Evolutionary conservation across 1,140 invertebrate genomes (phyloP), one percentile per base, ranked within the genome.

Genomic region (Apis cerana): DNA sequence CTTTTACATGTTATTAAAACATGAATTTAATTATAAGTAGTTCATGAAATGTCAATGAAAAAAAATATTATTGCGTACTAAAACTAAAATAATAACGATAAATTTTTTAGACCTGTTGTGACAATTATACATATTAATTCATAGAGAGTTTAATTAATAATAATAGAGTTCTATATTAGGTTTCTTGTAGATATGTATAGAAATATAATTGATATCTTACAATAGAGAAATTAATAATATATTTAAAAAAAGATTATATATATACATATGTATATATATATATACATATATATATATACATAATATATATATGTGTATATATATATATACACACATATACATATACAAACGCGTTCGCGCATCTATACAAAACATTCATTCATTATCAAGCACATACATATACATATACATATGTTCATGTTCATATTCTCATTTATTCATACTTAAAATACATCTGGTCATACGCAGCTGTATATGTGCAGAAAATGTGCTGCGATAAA

Each of bases 121-220:
- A 89, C 85, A 80, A 91, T 89, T 90, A 91, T 91, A 90, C 88
- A 91, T 92, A 93, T 93, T 92, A 89, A 93, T 92, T 92, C 87
- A 92, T 94, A 93, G 91, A 94, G 91, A 94, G 92, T 94, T 93
- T 93, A 94, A 94, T 89, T 91, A 93, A 92, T 88, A 85, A 90
- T 92, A 91, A 70, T 92, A 92, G 89, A 93, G 88, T 89, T 92
- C 91, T 94, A 93, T 93, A 92, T 93, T 92, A 93, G 90, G 90
- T 90, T 93, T 93, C 90, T 89, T 94, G 92, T 94, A 94, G 92
- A 94, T 94, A 93, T 94, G 92, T 93, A 93, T 93, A 93, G 91
- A 93, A 85, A 92, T 91, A 83, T 88, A 85, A 88, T 86, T 85
- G 77, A 89, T 91, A 90, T 91, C 85, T 90, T 90, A 89, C 89